Percentiles rank a stretch among this genome's conserved stretches.
Conservation (phyloP, 2,888 invertebrate species). For the Lepetodrilus schrolli region DNA sequence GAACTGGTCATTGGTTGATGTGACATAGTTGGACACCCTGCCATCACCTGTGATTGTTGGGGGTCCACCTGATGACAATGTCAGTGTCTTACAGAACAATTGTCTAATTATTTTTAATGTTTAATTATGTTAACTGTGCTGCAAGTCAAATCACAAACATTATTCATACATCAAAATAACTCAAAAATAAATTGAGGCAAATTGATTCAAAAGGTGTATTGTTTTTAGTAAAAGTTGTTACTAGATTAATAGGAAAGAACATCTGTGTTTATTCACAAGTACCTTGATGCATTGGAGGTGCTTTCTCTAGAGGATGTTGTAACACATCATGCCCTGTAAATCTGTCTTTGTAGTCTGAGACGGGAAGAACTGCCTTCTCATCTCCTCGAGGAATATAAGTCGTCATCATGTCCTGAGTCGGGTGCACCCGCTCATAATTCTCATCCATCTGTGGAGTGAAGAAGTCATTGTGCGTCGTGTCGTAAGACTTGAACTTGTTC, state of each 20-base stretch:
- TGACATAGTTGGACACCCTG: constrained; percentile 59
- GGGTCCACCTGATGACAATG: constrained; percentile 56
- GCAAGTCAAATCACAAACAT: too few species aligned
- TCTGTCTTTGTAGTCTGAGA: constrained; percentile 67
- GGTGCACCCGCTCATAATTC: constrained; percentile 36
- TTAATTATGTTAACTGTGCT: too few species aligned
- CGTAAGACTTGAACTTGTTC: constrained; percentile 62
- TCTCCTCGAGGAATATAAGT: constrained; percentile 69
- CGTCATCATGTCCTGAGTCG: constrained; percentile 37
- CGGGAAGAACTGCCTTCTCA: constrained; percentile 62
- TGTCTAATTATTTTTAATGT: too few species aligned
- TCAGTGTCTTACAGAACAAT: too few species aligned
- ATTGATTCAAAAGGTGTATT: background rate
- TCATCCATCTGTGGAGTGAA: constrained; percentile 61
- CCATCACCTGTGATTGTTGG: constrained; percentile 69
- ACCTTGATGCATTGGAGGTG: constrained; percentile 66
- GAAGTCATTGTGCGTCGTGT: constrained; percentile 65
- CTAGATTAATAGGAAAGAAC: too few species aligned
- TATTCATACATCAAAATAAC: too few species aligned
- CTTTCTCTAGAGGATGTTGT: constrained; percentile 53
- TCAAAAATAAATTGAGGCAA: too few species aligned
- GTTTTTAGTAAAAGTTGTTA: background rate
- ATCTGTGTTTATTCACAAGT: too few species aligned
- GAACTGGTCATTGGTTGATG: constrained; percentile 64
- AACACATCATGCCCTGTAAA: constrained; percentile 64